phyloP scores from a whole-genome alignment of 2,113 vertebrate genomes.

The Tiliqua scincoides region DNA sequence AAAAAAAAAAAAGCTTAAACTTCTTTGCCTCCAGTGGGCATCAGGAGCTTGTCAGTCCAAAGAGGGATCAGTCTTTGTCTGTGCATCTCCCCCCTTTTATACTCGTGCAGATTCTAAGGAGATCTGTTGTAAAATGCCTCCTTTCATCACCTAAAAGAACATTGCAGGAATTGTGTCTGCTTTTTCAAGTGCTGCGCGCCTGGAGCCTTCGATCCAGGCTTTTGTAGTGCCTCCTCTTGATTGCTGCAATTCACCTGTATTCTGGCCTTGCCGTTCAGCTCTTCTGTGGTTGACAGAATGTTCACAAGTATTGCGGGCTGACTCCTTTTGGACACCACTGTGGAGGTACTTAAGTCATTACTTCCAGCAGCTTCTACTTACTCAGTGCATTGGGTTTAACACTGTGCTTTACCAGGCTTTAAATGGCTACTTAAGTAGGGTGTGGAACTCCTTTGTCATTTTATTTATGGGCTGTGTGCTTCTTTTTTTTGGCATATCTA shows the following conservation, averaged over 20 bases:
- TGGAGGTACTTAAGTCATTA: not conserved
- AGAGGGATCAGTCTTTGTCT: not conserved
- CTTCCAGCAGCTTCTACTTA: slow-evolving; percentile 5
- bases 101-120: not conserved
- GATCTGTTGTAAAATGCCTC: slow-evolving; percentile 11
- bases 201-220: slow-evolving; percentile 19
- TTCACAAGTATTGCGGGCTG: not conserved
- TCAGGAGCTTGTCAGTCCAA: not conserved
- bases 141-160: not conserved
- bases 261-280: not conserved
- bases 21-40: not conserved
- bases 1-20: not conserved
- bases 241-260: slow-evolving; percentile 13
- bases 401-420: slow-evolving; percentile 27
- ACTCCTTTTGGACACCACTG: not conserved
- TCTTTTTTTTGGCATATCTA: slow-evolving; percentile 17
- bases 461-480: not conserved
- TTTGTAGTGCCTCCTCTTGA: slow-evolving; percentile 24
- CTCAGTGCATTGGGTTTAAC: not conserved
- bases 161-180: not conserved
- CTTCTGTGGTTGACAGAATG: not conserved
- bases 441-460: not conserved
- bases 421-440: not conserved
- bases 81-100: not conserved
- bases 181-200: not conserved